These are phyloP conservation scores for Hypocryptadius cinnamomeus DNA, from an alignment of 2,113 vertebrate species.

Conservation along the genomic window DNA sequence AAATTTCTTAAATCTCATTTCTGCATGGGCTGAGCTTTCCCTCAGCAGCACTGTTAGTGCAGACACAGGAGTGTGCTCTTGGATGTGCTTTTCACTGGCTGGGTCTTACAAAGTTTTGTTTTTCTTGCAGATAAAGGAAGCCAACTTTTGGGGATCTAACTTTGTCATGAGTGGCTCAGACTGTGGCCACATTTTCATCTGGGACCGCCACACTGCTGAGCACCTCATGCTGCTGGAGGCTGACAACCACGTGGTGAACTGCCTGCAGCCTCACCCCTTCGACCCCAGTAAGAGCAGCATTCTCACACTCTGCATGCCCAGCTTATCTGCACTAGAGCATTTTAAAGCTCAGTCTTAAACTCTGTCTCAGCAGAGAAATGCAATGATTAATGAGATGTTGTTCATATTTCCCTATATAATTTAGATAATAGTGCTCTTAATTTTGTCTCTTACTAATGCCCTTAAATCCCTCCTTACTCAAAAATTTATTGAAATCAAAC, in stretches of 20 bases:
- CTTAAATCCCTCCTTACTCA: background rate
- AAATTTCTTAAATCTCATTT: background rate
- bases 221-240: slow-evolving; percentile 97
- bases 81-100: background rate
- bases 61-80: background rate
- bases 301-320: background rate
- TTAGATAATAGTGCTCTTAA: background rate
- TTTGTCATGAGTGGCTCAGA: slow-evolving; percentile 99
- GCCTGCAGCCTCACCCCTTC: slow-evolving; percentile 94
- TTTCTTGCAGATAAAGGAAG: slow-evolving; percentile 89
- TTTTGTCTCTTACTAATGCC: background rate
- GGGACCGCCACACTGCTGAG: slow-evolving; percentile 93
- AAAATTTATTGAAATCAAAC: background rate
- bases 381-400: background rate
- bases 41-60: background rate
- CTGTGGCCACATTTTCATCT: slow-evolving; percentile 98
- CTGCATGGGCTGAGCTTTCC: background rate
- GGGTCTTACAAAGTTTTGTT: background rate
- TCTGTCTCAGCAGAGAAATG: background rate
- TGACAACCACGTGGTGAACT: slow-evolving; percentile 98
- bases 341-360: background rate
- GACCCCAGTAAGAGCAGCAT: slow-evolving; percentile 85
- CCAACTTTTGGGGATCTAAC: slow-evolving; percentile 97
- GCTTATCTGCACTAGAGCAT: background rate
- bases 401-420: background rate